Conservation (phyloP, 2,113 vertebrate species). For the Chloropsis cyanopogon region DNA sequence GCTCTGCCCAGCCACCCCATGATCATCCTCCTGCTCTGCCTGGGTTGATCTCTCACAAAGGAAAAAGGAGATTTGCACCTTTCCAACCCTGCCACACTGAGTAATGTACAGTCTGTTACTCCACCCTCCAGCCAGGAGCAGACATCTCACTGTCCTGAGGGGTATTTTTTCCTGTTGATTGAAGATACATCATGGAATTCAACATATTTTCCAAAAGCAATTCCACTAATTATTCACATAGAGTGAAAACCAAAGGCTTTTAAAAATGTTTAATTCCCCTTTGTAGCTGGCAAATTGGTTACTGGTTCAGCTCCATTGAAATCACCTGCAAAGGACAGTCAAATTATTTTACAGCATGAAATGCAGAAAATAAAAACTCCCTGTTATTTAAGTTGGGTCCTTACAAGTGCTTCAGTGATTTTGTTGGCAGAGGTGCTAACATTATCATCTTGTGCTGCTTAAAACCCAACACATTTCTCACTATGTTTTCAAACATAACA, state of each 20-base stretch:
- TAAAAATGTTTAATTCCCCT: not conserved
- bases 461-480: constrained; percentile 48
- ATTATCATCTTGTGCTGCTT: constrained; percentile 40
- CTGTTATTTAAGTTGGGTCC: constrained; percentile 50
- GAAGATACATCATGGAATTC: not conserved
- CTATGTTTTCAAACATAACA: constrained; percentile 59
- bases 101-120: not conserved
- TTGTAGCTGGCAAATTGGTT: not conserved
- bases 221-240: not conserved
- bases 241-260: not conserved
- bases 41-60: not conserved
- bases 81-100: not conserved
- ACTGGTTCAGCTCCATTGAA: not conserved
- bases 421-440: constrained; percentile 51
- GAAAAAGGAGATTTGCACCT: not conserved
- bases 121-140: not conserved
- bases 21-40: not conserved
- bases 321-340: not conserved
- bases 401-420: constrained; percentile 51
- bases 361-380: constrained; percentile 45
- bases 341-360: constrained; percentile 23
- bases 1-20: fast-evolving
- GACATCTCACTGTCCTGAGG: not conserved
- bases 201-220: not conserved
- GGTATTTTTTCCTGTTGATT: not conserved